Base-by-base conservation (phyloP, 2,113 vertebrate species). In the Apus apus region DNA sequence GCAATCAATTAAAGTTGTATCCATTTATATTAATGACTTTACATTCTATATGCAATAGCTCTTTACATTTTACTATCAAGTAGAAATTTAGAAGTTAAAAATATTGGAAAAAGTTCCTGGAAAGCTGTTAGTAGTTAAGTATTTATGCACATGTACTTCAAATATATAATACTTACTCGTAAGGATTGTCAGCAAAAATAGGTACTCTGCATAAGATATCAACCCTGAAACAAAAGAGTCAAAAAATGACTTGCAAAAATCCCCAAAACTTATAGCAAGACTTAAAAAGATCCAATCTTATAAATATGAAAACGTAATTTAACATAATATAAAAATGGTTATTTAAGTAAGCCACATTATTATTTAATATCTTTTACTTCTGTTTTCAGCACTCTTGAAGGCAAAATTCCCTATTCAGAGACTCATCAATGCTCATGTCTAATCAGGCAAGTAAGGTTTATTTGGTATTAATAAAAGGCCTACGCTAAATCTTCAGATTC, bases 151-250 rank as follows among this genome's bases (percentile, higher is more conserved):
- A 73, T 3, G 15, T n/a, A 72, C 38, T 89, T 85, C 66, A 57
- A 85, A 62, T 51, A 48, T 20, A 13, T 45, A 51, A 84, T 93
- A 99, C 99, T 99, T 98, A 99, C 99, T 99, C 4, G 98, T 99
- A 67, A 99, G 97, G 92, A 99, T 99, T 18, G 99, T 99, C 95
- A 99, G 98, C 98, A 99, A 97, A 97, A 99, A 99, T 38, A 99
- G 98, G 96, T 99, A 99, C 85, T 99, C 99, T 5, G 99, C 99
- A 93, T 99, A 99, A 54, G 99, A 99, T 88, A 99, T 99, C 92
- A 99, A 85, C n/a, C 99, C 99, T 99, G 97, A 57, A 98, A 96
- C 38, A 97, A 91, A 93, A 95, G 29, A 87, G 72, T 46, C 30
- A 3, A 71, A 90, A 90, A 81, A 60, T 93, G 10, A 95, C 22